Evolutionary conservation across 1,140 invertebrate species (phyloP).

Genomic region (Nilaparvata lugens): DNA sequence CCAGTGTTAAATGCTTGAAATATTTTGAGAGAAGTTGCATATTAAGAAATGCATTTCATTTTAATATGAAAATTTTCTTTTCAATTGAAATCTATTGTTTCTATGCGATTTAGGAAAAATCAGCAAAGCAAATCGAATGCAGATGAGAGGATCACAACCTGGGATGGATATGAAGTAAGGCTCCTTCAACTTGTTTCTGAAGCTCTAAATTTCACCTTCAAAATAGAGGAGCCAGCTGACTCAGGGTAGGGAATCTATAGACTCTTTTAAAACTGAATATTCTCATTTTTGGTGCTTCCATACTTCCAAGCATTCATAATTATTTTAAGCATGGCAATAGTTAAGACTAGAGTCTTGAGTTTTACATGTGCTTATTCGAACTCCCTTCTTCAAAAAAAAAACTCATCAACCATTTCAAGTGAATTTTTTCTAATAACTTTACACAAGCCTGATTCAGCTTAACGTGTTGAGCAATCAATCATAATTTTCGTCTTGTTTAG

Average conservation of each 20-base stretch:
- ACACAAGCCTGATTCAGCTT: too few species aligned
- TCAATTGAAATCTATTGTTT: constrained; percentile 3
- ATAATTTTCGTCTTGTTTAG: too few species aligned
- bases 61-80: constrained; percentile 1
- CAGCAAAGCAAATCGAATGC: constrained; percentile 27
- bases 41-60: background rate
- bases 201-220: constrained; percentile 56
- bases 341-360: background rate
- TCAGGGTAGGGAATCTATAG: constrained; percentile 16
- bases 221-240: constrained; percentile 46
- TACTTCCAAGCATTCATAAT: background rate
- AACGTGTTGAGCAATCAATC: too few species aligned
- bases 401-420: background rate
- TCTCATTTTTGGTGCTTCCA: background rate
- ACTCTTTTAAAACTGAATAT: background rate
- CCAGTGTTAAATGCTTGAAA: background rate
- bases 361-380: background rate
- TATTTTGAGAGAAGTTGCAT: background rate
- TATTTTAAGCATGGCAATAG: background rate
- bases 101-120: constrained; percentile 23
- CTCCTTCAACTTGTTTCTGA: constrained; percentile 47
- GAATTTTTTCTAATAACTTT: background rate
- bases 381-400: background rate
- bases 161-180: constrained; percentile 59
- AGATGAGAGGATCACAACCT: constrained; percentile 39